These are phyloP conservation scores for Chionis minor DNA, from an alignment of 2,113 vertebrate species.

Conservation along the genomic window DNA sequence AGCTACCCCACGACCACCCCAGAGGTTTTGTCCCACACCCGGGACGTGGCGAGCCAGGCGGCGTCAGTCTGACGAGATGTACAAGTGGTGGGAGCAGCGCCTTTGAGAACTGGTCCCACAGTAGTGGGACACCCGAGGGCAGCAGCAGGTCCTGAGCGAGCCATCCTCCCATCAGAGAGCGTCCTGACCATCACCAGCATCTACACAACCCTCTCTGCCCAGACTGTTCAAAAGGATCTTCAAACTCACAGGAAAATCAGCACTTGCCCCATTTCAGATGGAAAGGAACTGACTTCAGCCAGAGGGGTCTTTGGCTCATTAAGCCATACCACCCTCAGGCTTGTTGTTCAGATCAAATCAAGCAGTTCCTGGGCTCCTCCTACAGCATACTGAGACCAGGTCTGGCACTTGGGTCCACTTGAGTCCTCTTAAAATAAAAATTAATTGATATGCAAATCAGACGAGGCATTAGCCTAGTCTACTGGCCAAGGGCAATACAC, in stretches of 20 bases:
- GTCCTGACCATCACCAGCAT: neutral
- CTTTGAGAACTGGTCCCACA: neutral
- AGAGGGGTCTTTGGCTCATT: neutral
- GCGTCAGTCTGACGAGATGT: fast-evolving
- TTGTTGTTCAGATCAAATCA: neutral
- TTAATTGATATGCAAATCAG: conserved; percentile 29
- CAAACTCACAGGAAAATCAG: neutral
- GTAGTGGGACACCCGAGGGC: fast-evolving
- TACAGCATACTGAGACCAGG: neutral
- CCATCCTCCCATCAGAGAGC: neutral
- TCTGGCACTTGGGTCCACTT: conserved; percentile 17
- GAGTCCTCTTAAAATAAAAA: conserved; percentile 32
- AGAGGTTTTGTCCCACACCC: fast-evolving
- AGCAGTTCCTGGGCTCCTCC: neutral
- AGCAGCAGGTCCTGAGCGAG: neutral
- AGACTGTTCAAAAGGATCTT: neutral
- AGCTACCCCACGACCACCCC: neutral
- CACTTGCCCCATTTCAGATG: fast-evolving
- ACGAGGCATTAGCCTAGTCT: neutral
- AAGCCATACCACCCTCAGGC: neutral
- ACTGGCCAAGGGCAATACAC: neutral
- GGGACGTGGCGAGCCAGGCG: neutral
- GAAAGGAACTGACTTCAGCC: neutral
- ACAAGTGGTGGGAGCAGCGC: fast-evolving
- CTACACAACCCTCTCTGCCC: neutral